Evolutionary conservation across 2,888 invertebrate species (phyloP).

Genomic region (Dynastes hyllus): DNA sequence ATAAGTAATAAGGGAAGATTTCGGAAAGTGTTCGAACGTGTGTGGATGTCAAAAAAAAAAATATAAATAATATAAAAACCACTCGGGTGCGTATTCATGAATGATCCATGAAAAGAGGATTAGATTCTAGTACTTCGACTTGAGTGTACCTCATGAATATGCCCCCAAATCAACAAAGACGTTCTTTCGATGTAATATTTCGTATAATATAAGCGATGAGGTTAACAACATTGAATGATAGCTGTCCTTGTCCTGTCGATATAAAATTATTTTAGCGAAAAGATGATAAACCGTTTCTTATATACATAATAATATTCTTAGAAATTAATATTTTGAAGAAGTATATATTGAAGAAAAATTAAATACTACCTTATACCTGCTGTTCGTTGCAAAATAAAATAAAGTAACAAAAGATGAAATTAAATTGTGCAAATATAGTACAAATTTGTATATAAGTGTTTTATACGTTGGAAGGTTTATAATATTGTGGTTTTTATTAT

Average conservation of each 20-base stretch:
- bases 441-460: conserved; percentile 54
- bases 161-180: conserved; percentile 7
- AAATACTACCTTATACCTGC: conserved; percentile 18
- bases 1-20: conserved; percentile 36
- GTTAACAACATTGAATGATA: conserved; percentile 31
- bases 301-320: conserved; percentile 1
- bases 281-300: conserved; percentile 31
- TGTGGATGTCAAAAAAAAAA: conserved; percentile 13
- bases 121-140: conserved; percentile 15
- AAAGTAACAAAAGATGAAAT: conserved; percentile 1
- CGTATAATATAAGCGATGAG: conserved; percentile 47
- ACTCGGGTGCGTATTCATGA: conserved; percentile 10
- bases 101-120: background rate
- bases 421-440: conserved; percentile 51
- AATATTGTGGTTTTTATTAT: conserved; percentile 39
- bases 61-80: background rate
- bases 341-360: conserved; percentile 11
- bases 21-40: conserved; percentile 30
- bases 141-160: background rate
- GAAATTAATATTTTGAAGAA: conserved; percentile 19
- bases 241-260: conserved; percentile 2
- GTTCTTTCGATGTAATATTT: conserved; percentile 44
- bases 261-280: conserved; percentile 10
- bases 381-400: conserved; percentile 6
- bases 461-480: conserved; percentile 50